Conservation (phyloP, 2,888 invertebrate species). For the Thalpophila matura region DNA sequence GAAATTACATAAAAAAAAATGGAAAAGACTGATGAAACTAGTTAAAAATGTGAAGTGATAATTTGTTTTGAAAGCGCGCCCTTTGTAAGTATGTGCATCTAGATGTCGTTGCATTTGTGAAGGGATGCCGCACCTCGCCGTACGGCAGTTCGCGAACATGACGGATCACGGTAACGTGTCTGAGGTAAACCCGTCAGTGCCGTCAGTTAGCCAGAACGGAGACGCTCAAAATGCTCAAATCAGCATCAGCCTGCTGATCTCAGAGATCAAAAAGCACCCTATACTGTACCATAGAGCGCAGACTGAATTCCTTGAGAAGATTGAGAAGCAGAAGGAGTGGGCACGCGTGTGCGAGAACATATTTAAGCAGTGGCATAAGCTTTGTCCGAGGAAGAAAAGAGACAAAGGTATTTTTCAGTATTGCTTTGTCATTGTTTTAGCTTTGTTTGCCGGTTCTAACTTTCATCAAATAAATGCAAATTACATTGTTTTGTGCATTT, state of each 20-base stretch:
- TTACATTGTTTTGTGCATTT: too few species aligned
- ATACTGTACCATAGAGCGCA: background rate
- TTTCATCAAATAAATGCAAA: background rate
- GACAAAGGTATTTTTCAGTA: background rate
- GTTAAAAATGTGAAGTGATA: background rate
- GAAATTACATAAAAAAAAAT: background rate
- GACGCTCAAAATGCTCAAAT: too few species aligned
- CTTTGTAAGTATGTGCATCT: conserved; percentile 30
- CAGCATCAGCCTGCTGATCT: too few species aligned
- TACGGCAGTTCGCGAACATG: conserved; percentile 21
- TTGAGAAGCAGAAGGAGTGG: background rate
- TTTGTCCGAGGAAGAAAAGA: background rate
- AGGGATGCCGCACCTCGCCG: background rate
- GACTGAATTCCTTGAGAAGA: background rate
- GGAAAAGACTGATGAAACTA: background rate
- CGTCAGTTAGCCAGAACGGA: too few species aligned
- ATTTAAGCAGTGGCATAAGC: background rate
- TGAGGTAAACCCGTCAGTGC: background rate
- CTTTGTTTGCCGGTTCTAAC: too few species aligned
- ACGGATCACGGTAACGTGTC: conserved; percentile 4
- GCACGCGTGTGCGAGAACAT: background rate
- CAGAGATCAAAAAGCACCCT: background rate
- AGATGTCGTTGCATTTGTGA: conserved; percentile 39
- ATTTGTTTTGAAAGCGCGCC: conserved; percentile 15
- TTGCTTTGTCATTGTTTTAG: background rate